These are phyloP conservation scores for Toxotes jaculatrix DNA, from an alignment of 2,113 vertebrate species.

Conservation along the genomic window DNA sequence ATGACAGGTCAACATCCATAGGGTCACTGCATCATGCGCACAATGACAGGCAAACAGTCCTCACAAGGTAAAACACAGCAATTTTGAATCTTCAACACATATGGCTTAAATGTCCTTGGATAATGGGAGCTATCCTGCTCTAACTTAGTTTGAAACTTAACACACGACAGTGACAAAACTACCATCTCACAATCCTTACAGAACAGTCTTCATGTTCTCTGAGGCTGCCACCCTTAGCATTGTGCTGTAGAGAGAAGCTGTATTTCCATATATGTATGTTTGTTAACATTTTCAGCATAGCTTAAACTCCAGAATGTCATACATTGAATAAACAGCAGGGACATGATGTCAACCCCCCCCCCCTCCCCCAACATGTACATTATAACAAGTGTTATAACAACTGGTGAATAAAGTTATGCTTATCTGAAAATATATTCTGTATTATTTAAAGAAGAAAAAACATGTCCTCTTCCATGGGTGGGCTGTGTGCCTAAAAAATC, in stretches of 20 bases:
- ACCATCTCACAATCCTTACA: neutral
- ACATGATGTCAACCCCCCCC: no score
- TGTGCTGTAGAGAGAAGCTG: constrained; percentile 1
- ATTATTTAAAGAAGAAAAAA: neutral
- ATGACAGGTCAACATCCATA: no score
- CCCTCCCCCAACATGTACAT: no score
- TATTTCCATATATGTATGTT: constrained; percentile 34
- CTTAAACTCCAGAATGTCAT: neutral
- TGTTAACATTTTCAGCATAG: constrained; percentile 18
- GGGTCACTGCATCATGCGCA: neutral
- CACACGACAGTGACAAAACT: neutral
- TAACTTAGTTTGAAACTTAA: neutral
- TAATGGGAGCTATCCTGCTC: neutral
- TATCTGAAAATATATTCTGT: neutral
- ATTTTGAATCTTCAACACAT: neutral
- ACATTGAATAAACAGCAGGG: neutral
- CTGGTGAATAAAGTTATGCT: neutral
- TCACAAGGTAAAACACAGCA: neutral
- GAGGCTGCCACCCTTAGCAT: neutral
- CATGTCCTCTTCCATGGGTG: no score
- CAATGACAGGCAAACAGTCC: neutral
- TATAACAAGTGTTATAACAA: neutral
- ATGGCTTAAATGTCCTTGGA: neutral
- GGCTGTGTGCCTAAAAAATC: no score
- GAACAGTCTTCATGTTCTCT: neutral